Percentiles rank a stretch among this genome's conserved stretches.
Evolutionary conservation across 2,797 vertebrate species (phyloP).

Genomic region (Paratrypauchen microcephalus): DNA sequence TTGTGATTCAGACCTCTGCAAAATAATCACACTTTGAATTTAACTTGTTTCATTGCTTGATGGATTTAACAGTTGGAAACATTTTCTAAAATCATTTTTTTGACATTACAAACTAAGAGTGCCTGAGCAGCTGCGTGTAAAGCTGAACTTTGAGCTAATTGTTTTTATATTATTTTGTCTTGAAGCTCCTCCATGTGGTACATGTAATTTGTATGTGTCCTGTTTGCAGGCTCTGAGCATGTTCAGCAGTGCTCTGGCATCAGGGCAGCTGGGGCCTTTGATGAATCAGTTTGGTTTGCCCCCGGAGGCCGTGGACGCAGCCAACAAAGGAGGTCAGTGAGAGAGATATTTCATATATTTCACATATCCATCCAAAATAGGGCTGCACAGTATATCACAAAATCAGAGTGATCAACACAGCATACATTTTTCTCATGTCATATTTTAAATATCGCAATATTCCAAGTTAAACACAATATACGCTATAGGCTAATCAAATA

Average conservation of each 20-base stretch:
- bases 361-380: neutral
- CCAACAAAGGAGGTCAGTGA: constrained; percentile 92
- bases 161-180: neutral
- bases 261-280: constrained; percentile 93
- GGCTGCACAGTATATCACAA: neutral
- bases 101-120: neutral
- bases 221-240: constrained; percentile 89
- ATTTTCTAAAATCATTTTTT: neutral
- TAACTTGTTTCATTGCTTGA: too few species aligned
- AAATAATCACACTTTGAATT: too few species aligned
- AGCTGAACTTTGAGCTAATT: neutral
- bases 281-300: constrained; percentile 98
- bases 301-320: constrained; percentile 91
- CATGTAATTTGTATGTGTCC: constrained; percentile 13
- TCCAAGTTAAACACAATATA: too few species aligned
- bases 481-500: too few species aligned
- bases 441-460: too few species aligned
- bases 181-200: neutral
- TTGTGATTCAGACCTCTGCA: too few species aligned
- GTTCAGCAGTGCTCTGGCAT: constrained; percentile 96
- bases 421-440: too few species aligned
- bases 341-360: neutral
- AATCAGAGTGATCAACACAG: neutral
- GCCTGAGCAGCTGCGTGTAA: neutral
- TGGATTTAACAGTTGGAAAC: too few species aligned